Evolutionary conservation across 2,113 vertebrate species (phyloP).

Genomic region (Panurus biarmicus): DNA sequence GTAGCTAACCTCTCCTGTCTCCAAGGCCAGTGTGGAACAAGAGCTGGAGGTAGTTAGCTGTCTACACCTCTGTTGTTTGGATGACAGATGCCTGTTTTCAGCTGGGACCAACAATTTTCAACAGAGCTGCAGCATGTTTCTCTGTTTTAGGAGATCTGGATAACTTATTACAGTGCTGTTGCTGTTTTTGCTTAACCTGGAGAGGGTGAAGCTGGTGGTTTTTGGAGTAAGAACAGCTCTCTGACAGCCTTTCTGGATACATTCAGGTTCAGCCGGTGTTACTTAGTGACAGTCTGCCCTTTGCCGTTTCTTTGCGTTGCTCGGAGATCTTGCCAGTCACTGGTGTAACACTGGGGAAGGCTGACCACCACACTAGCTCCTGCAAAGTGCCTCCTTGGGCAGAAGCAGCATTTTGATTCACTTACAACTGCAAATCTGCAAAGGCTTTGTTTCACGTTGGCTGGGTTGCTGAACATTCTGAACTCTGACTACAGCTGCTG

Average conservation of each 20-base stretch:
- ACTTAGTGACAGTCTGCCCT: background rate
- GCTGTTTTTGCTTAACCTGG: background rate
- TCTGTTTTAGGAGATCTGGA: background rate
- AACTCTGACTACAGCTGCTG: conserved; percentile 2
- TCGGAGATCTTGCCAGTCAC: background rate
- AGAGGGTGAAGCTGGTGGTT: background rate
- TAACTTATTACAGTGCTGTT: background rate
- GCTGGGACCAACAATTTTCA: background rate
- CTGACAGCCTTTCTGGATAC: background rate
- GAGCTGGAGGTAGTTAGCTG: background rate
- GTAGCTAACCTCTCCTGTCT: background rate
- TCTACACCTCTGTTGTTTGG: background rate
- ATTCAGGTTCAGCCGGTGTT: background rate
- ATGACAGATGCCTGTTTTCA: background rate
- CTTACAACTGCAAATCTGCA: background rate
- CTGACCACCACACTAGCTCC: background rate
- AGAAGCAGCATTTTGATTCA: background rate
- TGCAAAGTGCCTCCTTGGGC: background rate
- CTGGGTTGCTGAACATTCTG: background rate
- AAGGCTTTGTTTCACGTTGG: background rate
- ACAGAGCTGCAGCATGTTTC: background rate
- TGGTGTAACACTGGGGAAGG: background rate
- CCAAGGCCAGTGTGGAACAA: background rate
- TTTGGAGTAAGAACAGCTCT: background rate
- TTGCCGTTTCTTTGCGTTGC: background rate